A percentile compares a stretch with the other conserved stretches of the same genome.
Evolutionary conservation across 2,888 invertebrate genomes (phyloP).

Genomic region (Pinctada fucata): DNA sequence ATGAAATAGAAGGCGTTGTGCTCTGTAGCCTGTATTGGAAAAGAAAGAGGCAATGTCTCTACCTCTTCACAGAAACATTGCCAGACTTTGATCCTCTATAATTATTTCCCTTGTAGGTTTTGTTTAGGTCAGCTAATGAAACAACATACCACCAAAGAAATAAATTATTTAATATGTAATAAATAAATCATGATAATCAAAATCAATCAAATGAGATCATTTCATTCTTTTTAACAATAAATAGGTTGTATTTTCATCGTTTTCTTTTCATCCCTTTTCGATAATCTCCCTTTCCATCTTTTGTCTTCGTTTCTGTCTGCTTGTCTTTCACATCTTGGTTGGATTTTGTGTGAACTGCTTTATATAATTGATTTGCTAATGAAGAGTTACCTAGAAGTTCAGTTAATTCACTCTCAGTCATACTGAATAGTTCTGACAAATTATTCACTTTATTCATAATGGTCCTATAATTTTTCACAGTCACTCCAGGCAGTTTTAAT

Average conservation of each 20-base stretch:
- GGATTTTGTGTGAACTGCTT: conserved; percentile 71
- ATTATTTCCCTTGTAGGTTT: too few species aligned
- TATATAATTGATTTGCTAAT: conserved; percentile 74
- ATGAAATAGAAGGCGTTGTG: too few species aligned
- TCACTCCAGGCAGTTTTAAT: conserved; percentile 92
- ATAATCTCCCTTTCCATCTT: conserved; percentile 25
- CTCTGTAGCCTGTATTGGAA: too few species aligned
- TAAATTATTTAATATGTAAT: too few species aligned
- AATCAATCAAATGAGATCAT: too few species aligned
- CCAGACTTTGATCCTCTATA: too few species aligned
- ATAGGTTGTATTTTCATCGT: conserved; percentile 24
- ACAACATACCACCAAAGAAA: too few species aligned
- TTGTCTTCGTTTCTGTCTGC: conserved; percentile 20
- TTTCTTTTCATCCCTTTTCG: conserved; percentile 36
- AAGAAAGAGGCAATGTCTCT: too few species aligned
- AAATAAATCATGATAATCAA: too few species aligned
- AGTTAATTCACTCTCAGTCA: conserved; percentile 83
- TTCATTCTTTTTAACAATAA: background rate
- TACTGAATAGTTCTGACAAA: conserved; percentile 79
- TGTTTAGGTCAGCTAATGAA: too few species aligned
- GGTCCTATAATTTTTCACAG: conserved; percentile 88
- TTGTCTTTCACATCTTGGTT: background rate
- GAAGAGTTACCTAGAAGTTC: conserved; percentile 83
- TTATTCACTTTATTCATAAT: conserved; percentile 87
- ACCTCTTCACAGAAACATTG: too few species aligned